These are phyloP conservation scores for Okamejei kenojei DNA, from an alignment of 2,797 vertebrate species.

Conservation along the genomic window DNA sequence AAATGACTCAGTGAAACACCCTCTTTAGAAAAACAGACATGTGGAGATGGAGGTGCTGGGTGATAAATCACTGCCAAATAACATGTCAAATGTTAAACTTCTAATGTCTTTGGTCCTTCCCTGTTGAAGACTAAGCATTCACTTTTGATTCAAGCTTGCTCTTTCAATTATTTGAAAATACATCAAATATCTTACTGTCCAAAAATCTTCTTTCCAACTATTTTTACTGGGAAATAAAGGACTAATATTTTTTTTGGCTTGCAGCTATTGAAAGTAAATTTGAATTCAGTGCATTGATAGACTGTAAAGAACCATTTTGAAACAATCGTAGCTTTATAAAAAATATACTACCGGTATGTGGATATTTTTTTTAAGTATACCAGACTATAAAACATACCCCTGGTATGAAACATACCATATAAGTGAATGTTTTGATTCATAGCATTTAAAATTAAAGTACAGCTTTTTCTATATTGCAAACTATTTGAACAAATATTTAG, in stretches of 20 bases:
- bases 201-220: background rate
- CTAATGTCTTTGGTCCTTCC: background rate
- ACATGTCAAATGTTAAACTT: constrained; percentile 26
- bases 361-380: too few species aligned
- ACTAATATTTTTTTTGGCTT: background rate
- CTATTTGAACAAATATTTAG: background rate
- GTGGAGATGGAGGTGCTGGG: constrained; percentile 18
- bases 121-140: background rate
- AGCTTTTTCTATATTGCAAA: background rate
- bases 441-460: background rate
- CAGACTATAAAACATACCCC: too few species aligned
- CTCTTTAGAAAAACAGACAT: constrained; percentile 32
- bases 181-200: constrained; percentile 1
- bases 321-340: background rate
- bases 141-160: constrained; percentile 1
- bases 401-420: too few species aligned
- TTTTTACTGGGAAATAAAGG: background rate
- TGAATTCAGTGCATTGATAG: background rate
- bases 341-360: background rate
- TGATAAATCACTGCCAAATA: constrained; percentile 25
- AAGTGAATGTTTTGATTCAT: background rate
- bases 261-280: background rate
- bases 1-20: background rate
- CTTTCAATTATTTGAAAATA: constrained; percentile 19
- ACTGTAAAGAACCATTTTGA: background rate